These are phyloP conservation scores for Spea multiplicata DNA, from an alignment of 2,113 vertebrate genomes.

Conservation along the genomic window DNA sequence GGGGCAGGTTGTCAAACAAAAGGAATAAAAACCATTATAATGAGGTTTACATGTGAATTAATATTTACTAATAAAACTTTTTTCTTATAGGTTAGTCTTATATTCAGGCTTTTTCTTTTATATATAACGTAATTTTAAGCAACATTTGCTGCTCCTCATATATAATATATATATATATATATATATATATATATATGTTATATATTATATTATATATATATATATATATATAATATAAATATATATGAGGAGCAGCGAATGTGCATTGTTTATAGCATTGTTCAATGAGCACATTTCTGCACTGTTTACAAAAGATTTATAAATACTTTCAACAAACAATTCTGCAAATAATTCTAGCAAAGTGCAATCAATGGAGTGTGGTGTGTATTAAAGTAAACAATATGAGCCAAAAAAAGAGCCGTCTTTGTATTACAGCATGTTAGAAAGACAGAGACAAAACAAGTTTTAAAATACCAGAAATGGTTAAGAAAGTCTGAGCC, in stretches of 20 bases:
- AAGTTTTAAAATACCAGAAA: conserved; percentile 11
- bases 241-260: not conserved
- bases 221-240: not conserved
- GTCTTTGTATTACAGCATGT: not conserved
- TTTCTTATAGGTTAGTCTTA: too few relatives aligned
- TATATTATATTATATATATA: too few relatives aligned
- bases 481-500: conserved; percentile 3
- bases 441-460: not conserved
- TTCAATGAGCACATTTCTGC: not conserved
- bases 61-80: too few relatives aligned
- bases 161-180: too few relatives aligned
- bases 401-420: not conserved
- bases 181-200: too few relatives aligned
- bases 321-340: not conserved
- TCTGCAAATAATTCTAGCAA: not conserved
- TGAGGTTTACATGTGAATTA: too few relatives aligned
- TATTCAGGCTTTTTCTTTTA: too few relatives aligned
- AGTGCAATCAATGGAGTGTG: not conserved
- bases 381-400: not conserved
- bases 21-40: too few relatives aligned
- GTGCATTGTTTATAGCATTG: not conserved
- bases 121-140: too few relatives aligned
- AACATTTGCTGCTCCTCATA: too few relatives aligned
- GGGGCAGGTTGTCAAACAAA: too few relatives aligned
- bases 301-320: not conserved